A percentile compares a stretch with the other conserved stretches of the same genome.
phyloP scores from a whole-genome alignment of 2,888 invertebrate species.

The Himalopsyche tibetana region DNA sequence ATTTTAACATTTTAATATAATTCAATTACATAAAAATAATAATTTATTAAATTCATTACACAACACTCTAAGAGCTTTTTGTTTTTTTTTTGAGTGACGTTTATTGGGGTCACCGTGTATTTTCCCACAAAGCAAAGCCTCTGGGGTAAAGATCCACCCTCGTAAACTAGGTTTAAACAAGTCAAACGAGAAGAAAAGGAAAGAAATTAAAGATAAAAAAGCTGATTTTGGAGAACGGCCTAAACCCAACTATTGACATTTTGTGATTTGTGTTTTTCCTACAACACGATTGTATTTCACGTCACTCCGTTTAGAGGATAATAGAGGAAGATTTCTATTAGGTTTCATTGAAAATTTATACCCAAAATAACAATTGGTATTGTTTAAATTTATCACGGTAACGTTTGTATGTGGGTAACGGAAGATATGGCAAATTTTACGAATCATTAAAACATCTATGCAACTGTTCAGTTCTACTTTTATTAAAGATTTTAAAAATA shows the following conservation, averaged over 20 bases:
- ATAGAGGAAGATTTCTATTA: slow-evolving; percentile 5
- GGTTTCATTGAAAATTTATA: slow-evolving; percentile 5
- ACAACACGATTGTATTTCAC: slow-evolving; percentile 18
- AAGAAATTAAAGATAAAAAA: slow-evolving; percentile 63
- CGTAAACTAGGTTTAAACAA: slow-evolving; percentile 63
- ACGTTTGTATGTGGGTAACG: too few relatives aligned
- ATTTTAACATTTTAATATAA: too few relatives aligned
- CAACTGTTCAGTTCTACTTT: too few relatives aligned
- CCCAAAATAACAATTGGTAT: background rate
- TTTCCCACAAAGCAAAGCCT: slow-evolving; percentile 60
- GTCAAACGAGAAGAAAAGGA: slow-evolving; percentile 63
- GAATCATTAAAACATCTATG: too few relatives aligned
- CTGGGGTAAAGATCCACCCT: slow-evolving; percentile 49
- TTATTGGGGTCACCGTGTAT: slow-evolving; percentile 43
- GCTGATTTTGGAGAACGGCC: slow-evolving; percentile 49
- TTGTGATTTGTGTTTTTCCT: slow-evolving; percentile 22
- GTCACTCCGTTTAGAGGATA: background rate
- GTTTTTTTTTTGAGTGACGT: too few relatives aligned
- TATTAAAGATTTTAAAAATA: too few relatives aligned
- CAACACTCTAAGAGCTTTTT: too few relatives aligned
- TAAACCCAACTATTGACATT: slow-evolving; percentile 29
- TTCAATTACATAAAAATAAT: too few relatives aligned
- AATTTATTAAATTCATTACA: too few relatives aligned
- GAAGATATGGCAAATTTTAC: too few relatives aligned
- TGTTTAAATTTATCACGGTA: background rate